These are phyloP conservation scores for Morelia viridis DNA, from an alignment of 2,797 vertebrate species.

Conservation along the genomic window DNA sequence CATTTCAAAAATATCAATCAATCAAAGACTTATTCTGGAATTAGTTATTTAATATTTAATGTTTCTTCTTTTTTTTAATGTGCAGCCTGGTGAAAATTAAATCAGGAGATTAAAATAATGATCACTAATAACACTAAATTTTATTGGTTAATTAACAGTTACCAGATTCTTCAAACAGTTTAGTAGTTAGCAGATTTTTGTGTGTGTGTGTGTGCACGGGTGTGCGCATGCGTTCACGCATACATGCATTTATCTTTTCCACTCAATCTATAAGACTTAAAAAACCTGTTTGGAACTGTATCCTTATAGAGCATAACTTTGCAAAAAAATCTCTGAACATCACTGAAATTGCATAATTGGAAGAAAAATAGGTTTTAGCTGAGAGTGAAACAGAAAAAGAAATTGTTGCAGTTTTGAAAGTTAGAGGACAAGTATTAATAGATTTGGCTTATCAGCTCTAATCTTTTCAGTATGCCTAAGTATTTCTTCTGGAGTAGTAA, in stretches of 20 bases:
- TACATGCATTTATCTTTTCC: neutral
- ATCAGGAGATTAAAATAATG: constrained; percentile 75
- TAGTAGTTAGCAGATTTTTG: neutral
- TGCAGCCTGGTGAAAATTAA: constrained; percentile 66
- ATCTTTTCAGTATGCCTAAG: constrained; percentile 42
- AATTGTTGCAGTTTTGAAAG: constrained; percentile 71
- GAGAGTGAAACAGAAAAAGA: constrained; percentile 67
- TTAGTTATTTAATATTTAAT: constrained; percentile 71
- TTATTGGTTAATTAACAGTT: constrained; percentile 73
- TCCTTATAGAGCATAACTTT: constrained; percentile 69
- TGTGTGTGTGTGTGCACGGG: constrained; percentile 71
- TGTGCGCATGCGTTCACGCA: neutral
- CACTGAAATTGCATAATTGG: constrained; percentile 59
- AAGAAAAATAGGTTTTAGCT: constrained; percentile 63
- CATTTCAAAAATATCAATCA: constrained; percentile 64
- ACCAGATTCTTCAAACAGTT: constrained; percentile 74
- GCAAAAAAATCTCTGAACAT: constrained; percentile 77
- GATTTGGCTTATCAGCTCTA: constrained; percentile 56
- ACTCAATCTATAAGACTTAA: neutral
- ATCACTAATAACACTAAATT: constrained; percentile 68
- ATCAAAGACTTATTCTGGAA: constrained; percentile 74
- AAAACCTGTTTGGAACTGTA: constrained; percentile 59
- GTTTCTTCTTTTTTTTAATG: constrained; percentile 30
- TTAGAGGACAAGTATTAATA: constrained; percentile 52
- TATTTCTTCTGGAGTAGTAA: constrained; percentile 20